Percentiles rank a stretch among this genome's conserved stretches.
Evolutionary conservation across 2,113 vertebrate species (phyloP).

Genomic region (Cynoglossus semilaevis): DNA sequence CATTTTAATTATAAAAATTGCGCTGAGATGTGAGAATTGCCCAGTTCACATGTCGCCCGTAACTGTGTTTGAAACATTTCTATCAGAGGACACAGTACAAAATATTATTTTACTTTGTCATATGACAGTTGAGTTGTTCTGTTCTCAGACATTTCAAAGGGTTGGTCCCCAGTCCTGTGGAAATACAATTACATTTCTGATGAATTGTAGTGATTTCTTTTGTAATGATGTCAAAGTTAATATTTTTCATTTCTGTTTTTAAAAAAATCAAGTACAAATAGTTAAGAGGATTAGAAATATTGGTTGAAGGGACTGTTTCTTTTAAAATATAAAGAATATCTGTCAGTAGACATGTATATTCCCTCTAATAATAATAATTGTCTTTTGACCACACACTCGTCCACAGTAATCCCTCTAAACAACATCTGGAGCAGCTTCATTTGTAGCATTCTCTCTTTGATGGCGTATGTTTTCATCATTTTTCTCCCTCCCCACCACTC

Average conservation of each 20-base stretch:
- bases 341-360: too few species aligned
- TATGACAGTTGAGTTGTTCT: slow-evolving; percentile 34
- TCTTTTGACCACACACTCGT: slow-evolving; percentile 36
- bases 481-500: background rate
- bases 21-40: slow-evolving; percentile 42
- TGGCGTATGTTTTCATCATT: slow-evolving; percentile 42
- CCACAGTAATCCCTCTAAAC: slow-evolving; percentile 30
- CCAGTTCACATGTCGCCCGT: slow-evolving; percentile 47
- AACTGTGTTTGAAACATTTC: slow-evolving; percentile 35
- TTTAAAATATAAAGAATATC: background rate
- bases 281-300: too few species aligned
- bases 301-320: background rate
- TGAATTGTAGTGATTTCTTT: slow-evolving; percentile 4
- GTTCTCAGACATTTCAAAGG: slow-evolving; percentile 8
- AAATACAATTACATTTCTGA: slow-evolving; percentile 3
- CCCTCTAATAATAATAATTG: background rate
- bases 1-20: slow-evolving; percentile 33
- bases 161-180: slow-evolving; percentile 11
- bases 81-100: slow-evolving; percentile 40
- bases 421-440: slow-evolving; percentile 48
- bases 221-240: slow-evolving; percentile 19
- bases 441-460: slow-evolving; percentile 8
- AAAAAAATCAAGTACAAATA: too few species aligned
- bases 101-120: slow-evolving; percentile 37
- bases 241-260: background rate